Conservation (phyloP, 2,888 invertebrate species). For the Drosophila parthenogenetica region DNA sequence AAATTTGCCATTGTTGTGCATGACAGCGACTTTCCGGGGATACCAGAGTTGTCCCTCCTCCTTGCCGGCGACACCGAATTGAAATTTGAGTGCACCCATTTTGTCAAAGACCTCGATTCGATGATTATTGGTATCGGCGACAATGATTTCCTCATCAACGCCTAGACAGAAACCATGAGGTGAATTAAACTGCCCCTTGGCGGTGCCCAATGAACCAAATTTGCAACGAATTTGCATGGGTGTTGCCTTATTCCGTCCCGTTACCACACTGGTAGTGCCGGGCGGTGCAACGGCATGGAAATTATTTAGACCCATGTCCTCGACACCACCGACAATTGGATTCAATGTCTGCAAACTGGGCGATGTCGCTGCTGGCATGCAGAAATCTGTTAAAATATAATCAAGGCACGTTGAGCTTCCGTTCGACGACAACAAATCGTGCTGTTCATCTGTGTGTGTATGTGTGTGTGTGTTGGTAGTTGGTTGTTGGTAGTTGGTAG, state of each 20-base stretch:
- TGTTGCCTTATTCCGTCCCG: constrained; percentile 90
- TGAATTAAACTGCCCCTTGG: constrained; percentile 97
- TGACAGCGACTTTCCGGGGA: constrained; percentile 97
- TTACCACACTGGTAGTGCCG: constrained; percentile 84
- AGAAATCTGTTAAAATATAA: constrained; percentile 87
- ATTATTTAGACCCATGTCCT: constrained; percentile 85
- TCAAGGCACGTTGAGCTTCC: constrained; percentile 88
- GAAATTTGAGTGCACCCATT: constrained; percentile 95
- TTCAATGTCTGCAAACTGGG: constrained; percentile 86
- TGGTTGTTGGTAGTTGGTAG: constrained; percentile 16
- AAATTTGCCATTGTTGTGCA: constrained; percentile 94
- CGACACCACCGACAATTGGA: constrained; percentile 83
- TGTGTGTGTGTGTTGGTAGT: neutral
- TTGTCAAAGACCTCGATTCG: constrained; percentile 98
- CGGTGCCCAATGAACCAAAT: constrained; percentile 96
- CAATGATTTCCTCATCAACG: constrained; percentile 97
- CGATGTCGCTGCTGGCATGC: constrained; percentile 88
- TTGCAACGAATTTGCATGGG: constrained; percentile 96
- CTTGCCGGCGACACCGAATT: constrained; percentile 97
- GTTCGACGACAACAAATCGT: constrained; percentile 86
- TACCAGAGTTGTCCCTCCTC: constrained; percentile 99
- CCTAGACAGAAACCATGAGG: constrained; percentile 99
- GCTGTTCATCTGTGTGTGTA: constrained; percentile 83
- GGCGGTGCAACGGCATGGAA: constrained; percentile 85
- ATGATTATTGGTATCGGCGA: constrained; percentile 98